Percentiles rank a stretch among this genome's conserved stretches.
Evolutionary conservation across 2,113 vertebrate genomes (phyloP).

Genomic region (Oncorhynchus masou): DNA sequence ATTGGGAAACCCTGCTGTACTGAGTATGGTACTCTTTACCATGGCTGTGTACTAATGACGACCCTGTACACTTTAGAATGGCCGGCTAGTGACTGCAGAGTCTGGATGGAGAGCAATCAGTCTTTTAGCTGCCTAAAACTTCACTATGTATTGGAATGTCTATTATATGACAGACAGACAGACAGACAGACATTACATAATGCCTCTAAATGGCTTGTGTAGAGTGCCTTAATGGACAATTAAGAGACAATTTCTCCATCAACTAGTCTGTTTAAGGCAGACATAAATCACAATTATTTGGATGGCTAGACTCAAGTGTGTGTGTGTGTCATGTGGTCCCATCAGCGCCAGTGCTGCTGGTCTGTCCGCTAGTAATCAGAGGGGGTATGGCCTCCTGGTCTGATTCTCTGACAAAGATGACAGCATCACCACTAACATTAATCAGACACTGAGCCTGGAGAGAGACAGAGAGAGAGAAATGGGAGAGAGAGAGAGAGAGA

Average conservation of each 20-base stretch:
- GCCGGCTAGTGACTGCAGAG: not conserved
- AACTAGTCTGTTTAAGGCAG: conserved; percentile 53
- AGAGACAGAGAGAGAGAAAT: conserved; percentile 3
- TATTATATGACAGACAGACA: too few species aligned
- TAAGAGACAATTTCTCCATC: not conserved
- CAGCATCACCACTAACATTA: conserved; percentile 94
- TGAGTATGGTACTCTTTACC: too few species aligned
- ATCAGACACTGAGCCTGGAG: conserved; percentile 95
- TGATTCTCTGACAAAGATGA: conserved; percentile 87
- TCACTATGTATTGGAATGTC: too few species aligned
- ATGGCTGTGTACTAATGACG: too few species aligned
- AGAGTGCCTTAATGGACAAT: conserved; percentile 3
- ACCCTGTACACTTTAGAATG: too few species aligned
- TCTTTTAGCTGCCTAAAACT: too few species aligned
- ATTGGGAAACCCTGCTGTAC: too few species aligned
- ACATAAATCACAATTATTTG: conserved; percentile 45
- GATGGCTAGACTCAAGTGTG: conserved; percentile 39
- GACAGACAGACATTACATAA: too few species aligned
- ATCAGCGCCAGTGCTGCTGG: conserved; percentile 69
- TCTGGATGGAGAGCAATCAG: conserved; percentile 6
- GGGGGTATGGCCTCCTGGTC: conserved; percentile 78
- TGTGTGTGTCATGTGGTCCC: conserved; percentile 74
- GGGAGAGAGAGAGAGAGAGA: not conserved
- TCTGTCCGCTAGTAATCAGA: conserved; percentile 60
- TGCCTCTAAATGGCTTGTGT: too few species aligned